These are phyloP conservation scores for Anguilla marmorata DNA, from an alignment of 2,797 vertebrate species.

Conservation along the genomic window DNA sequence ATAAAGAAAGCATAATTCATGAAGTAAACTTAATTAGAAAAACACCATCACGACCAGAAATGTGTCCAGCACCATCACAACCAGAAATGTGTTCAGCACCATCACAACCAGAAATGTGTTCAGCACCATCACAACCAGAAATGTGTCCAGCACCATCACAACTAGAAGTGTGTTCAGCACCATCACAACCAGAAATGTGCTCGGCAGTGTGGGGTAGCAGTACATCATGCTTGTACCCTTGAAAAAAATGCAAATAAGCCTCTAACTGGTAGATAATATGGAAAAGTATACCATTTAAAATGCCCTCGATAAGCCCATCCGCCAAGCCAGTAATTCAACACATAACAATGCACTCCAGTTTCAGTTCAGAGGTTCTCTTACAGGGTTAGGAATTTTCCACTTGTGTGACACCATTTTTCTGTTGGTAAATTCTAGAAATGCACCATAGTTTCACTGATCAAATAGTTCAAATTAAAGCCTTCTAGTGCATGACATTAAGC, in stretches of 20 bases:
- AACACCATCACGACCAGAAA: too few relatives aligned
- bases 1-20: too few relatives aligned
- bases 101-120: too few relatives aligned
- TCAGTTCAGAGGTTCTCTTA: not conserved
- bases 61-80: too few relatives aligned
- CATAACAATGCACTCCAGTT: not conserved
- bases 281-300: not conserved
- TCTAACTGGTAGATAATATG: not conserved
- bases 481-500: slow-evolving; percentile 63
- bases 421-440: slow-evolving; percentile 14
- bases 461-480: slow-evolving; percentile 49
- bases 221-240: not conserved
- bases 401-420: slow-evolving; percentile 36
- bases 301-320: not conserved
- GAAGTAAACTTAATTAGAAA: too few relatives aligned
- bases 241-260: not conserved
- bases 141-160: too few relatives aligned
- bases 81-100: too few relatives aligned
- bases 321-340: not conserved
- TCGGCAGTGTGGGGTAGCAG: not conserved
- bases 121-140: too few relatives aligned
- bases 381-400: slow-evolving; percentile 26
- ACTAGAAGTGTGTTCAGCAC: too few relatives aligned
- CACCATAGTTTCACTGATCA: slow-evolving; percentile 42
- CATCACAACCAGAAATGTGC: not conserved